Conservation (phyloP, 2,888 invertebrate genomes). For the Athripsodes cinereus region DNA sequence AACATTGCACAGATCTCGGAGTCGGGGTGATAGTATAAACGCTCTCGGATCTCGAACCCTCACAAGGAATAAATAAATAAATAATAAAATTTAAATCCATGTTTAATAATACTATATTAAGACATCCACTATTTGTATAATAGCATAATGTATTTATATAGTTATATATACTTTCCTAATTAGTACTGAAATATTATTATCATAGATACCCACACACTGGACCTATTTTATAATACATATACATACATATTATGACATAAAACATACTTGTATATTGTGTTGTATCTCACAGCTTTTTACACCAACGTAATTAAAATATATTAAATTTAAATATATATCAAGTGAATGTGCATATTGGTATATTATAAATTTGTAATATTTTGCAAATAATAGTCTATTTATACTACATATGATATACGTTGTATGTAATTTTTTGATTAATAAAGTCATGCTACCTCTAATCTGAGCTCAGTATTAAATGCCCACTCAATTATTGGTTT, state of each 20-base stretch:
- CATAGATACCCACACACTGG: not conserved
- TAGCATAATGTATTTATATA: not conserved
- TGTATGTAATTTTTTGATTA: not conserved
- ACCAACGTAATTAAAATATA: not conserved
- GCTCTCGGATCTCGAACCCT: constrained; percentile 56
- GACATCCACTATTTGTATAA: too few relatives aligned
- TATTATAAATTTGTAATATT: not conserved
- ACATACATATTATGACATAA: not conserved
- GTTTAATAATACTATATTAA: too few relatives aligned
- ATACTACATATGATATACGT: not conserved
- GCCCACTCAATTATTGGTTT: too few relatives aligned
- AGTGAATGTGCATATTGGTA: not conserved
- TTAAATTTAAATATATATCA: too few relatives aligned
- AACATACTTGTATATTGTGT: not conserved
- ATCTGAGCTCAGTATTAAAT: too few relatives aligned
- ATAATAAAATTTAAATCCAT: too few relatives aligned
- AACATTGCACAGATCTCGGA: constrained; percentile 69
- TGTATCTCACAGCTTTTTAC: not conserved
- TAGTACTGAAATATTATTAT: too few relatives aligned
- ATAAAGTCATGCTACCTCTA: too few relatives aligned
- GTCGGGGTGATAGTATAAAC: constrained; percentile 77
- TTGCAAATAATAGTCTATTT: not conserved
- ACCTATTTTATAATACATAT: not conserved
- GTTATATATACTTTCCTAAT: too few relatives aligned
- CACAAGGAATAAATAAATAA: constrained; percentile 43